phyloP scores from a whole-genome alignment of 2,888 invertebrate species.

The Amiota minor region DNA sequence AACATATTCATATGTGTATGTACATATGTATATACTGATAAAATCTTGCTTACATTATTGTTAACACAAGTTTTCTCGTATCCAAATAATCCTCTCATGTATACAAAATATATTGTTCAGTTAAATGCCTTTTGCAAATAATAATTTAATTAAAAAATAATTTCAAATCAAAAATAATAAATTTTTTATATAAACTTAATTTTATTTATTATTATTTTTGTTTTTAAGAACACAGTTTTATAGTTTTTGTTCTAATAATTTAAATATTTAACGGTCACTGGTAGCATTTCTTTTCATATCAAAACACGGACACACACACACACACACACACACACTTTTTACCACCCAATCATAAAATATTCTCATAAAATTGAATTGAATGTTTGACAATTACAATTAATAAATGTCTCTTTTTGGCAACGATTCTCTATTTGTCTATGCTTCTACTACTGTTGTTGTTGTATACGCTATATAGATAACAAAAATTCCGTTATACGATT shows the following conservation, averaged over 20 bases:
- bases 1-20: no score
- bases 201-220: background rate
- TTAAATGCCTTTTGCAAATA: background rate
- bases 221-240: background rate
- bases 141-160: background rate
- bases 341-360: conserved; percentile 36
- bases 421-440: conserved; percentile 33
- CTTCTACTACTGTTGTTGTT: conserved; percentile 24
- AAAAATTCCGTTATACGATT: conserved; percentile 13
- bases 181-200: background rate
- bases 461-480: background rate
- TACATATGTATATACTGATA: background rate
- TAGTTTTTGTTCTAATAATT: background rate
- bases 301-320: background rate
- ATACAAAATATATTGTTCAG: background rate
- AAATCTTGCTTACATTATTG: conserved; percentile 43
- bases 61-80: conserved; percentile 29
- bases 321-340: background rate
- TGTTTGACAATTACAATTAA: conserved; percentile 24
- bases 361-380: conserved; percentile 33
- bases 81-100: conserved; percentile 40
- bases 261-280: background rate
- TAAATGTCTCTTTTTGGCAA: conserved; percentile 40
- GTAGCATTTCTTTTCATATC: background rate
- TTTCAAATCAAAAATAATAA: background rate